Conservation (phyloP, 53 echinoderm and acorn worm species). For the Paelopatides confundens region DNA sequence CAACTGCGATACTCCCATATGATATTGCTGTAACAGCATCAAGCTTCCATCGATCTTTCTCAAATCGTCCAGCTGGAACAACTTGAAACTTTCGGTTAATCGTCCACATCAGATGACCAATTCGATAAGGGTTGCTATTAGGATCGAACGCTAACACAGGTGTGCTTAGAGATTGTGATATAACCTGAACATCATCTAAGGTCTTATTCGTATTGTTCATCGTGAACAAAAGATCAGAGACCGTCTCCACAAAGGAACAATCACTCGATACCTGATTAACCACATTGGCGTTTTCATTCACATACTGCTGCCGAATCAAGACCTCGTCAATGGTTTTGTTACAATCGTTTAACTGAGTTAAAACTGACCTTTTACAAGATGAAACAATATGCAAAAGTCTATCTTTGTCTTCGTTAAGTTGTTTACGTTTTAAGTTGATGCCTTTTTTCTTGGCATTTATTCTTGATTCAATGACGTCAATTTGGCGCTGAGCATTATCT, state of each 20-base stretch:
- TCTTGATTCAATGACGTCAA: slow-evolving; percentile 9
- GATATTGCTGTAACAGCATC: too few species aligned
- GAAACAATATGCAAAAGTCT: slow-evolving; percentile 14
- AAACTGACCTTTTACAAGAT: background rate
- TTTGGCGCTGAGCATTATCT: slow-evolving; percentile 10
- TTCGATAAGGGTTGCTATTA: background rate
- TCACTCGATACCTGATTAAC: slow-evolving; percentile 11
- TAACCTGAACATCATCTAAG: background rate
- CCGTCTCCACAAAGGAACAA: slow-evolving; percentile 25
- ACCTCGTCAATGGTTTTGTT: slow-evolving; percentile 32
- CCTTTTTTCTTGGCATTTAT: slow-evolving; percentile 36
- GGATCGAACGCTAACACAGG: slow-evolving; percentile 12
- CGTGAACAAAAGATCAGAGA: slow-evolving; percentile 1
- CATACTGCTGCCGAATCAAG: slow-evolving; percentile 38
- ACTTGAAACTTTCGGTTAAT: slow-evolving; percentile 15
- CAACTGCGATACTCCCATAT: too few species aligned
- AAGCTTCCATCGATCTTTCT: background rate
- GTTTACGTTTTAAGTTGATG: background rate
- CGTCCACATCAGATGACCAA: slow-evolving; percentile 11
- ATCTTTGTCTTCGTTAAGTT: slow-evolving; percentile 1
- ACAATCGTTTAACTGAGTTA: background rate
- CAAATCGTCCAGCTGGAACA: slow-evolving; percentile 1
- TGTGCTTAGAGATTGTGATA: background rate
- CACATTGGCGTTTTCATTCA: slow-evolving; percentile 23
- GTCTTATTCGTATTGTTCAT: background rate